Evolutionary conservation across 2,797 vertebrate species (phyloP), one percentile per base, ranked within the genome.

Genomic region (Chromobotia macracanthus): DNA sequence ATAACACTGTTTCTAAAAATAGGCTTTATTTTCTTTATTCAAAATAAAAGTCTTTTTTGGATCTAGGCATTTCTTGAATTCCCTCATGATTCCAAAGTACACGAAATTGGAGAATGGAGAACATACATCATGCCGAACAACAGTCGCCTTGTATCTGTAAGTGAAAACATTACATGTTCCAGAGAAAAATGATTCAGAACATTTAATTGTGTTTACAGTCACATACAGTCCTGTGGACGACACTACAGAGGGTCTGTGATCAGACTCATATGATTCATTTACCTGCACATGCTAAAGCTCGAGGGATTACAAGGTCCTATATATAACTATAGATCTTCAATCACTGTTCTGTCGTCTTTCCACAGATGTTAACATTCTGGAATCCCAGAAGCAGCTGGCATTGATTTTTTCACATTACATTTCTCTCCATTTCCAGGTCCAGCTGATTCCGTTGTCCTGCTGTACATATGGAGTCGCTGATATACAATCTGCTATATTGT

Each of bases 311-410:
- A 65, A 55, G 48, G 65, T 66, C 50, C 46, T 44, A 50, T 77
- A 72, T 21, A 35, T 66, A n/a, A 11, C 58, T 19, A n/a, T 21
- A 44, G 28, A 64, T 69, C 64, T 79, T 70, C 60, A 44, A 21
- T 79, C 56, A 13, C 46, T 2, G 13, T 31, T 51, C 56, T 13
- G 51, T 79, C 61, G 38, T 38, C 18, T 38, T 38, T 21, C n/a
- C 50, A 44, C 77, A 79, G 77, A 81, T 76, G 74, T 77, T 63
- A 51, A 69, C 35, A 67, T 75, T 35, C 66, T 77, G 35, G 72
- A 82, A 72, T 80, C 71, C 74, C 67, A 66, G 81, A 77, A 80
- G 80, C 80, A 86, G 76, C 77, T 84, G 85, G 85, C 79, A 82
- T 77, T 84, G 80, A 83, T 85, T 73, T 86, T 44, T 79, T 83